phyloP scores from a whole-genome alignment of 1,140 invertebrate species.

The Reticulitermes speratus region DNA sequence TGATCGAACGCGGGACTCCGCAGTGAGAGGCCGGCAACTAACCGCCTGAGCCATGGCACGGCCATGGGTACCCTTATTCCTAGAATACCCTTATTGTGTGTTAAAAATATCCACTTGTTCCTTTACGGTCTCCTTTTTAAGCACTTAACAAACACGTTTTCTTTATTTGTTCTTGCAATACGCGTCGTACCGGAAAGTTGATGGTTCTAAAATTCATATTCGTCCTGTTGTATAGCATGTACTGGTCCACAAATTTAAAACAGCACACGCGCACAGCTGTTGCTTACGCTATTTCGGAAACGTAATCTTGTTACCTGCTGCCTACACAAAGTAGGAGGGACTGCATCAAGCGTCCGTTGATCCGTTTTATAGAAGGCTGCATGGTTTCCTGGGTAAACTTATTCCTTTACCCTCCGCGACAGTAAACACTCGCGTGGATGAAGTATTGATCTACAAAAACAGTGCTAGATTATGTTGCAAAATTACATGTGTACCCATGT shows the following conservation, averaged over 20 bases:
- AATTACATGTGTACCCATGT: background rate
- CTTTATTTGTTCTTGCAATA: no score
- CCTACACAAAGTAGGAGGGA: background rate
- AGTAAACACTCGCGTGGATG: background rate
- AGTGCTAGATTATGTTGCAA: background rate
- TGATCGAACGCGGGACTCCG: no score
- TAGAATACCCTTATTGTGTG: no score
- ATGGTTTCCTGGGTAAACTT: slow-evolving; percentile 1
- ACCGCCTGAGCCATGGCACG: no score
- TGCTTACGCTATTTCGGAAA: background rate
- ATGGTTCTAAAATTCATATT: no score
- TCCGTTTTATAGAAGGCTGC: slow-evolving; percentile 2
- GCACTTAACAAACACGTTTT: no score
- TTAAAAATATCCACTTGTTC: no score
- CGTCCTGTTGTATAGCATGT: no score
- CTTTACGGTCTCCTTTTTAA: no score
- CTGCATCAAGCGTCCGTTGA: background rate
- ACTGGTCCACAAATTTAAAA: background rate
- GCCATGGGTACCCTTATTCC: no score
- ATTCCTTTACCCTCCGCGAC: background rate
- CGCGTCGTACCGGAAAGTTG: no score
- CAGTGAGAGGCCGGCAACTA: no score
- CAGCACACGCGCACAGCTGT: background rate
- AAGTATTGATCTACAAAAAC: slow-evolving; percentile 6
- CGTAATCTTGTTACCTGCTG: background rate